phyloP scores from a whole-genome alignment of 2,888 invertebrate species.

The Ophioninae sp. region DNA sequence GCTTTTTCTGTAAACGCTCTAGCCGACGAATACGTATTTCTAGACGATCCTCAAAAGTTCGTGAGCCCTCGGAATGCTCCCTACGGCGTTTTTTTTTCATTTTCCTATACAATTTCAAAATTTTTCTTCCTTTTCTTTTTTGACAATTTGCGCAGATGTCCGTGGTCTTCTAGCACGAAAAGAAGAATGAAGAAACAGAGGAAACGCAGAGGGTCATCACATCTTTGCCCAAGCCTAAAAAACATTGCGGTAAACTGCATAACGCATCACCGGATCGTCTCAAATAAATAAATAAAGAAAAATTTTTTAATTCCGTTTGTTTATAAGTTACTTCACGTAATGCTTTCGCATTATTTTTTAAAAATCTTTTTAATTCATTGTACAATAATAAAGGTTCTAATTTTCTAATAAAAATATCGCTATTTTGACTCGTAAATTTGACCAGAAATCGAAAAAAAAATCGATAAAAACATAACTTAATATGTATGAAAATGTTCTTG shows the following conservation, averaged over 20 bases:
- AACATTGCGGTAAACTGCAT: slow-evolving; percentile 8
- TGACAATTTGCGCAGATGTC: too few species aligned
- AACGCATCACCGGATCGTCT: slow-evolving; percentile 6
- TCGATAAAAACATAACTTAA: slow-evolving; percentile 1
- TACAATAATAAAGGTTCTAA: slow-evolving; percentile 11
- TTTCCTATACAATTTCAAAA: too few species aligned
- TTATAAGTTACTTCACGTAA: neutral
- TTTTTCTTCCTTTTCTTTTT: too few species aligned
- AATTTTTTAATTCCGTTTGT: neutral
- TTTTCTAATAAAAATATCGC: slow-evolving; percentile 3
- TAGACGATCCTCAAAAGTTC: too few species aligned
- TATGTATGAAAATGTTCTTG: slow-evolving; percentile 1
- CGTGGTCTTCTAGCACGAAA: too few species aligned
- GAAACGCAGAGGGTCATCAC: neutral
- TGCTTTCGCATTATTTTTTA: neutral
- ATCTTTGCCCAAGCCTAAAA: neutral
- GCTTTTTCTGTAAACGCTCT: too few species aligned
- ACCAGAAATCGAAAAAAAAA: slow-evolving; percentile 16
- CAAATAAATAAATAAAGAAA: neutral
- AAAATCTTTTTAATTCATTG: slow-evolving; percentile 5
- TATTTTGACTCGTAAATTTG: slow-evolving; percentile 8
- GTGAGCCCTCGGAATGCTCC: too few species aligned
- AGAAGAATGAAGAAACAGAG: too few species aligned
- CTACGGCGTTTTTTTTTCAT: too few species aligned
- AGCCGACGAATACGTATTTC: too few species aligned